Evolutionary conservation across 1,140 invertebrate species (phyloP), one percentile per base, ranked within the genome.

Genomic region (Pseudomyrmex flavicornis): DNA sequence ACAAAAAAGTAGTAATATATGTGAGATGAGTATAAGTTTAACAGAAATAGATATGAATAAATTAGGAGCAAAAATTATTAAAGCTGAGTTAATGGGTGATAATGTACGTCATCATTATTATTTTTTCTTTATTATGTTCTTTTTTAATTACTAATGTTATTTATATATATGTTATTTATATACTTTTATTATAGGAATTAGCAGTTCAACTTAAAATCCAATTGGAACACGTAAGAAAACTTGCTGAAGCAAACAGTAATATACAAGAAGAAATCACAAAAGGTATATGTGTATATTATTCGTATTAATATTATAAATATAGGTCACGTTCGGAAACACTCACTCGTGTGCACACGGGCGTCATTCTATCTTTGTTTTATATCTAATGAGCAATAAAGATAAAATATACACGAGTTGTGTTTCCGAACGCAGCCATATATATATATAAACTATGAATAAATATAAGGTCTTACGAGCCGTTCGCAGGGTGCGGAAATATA

Each of bases 81-180:
- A 98, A 95, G 98, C 98, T 46, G 98, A 99, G 95, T 96, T 98
- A 84, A 96, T 98, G 95, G 98, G 98, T 58, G 96, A 99, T 93
- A 93, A 92, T 72, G 96, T 96, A 89, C 91, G 92, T 88, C 83
- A 68, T 22, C 59, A 70, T 65, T 68, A 70, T 50, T n/a, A 35
- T 66, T 70, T 2, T 50, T 76, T 77, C 72, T 46, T 52, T 56
- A 63, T 44, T 52, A 52, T 0, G 44, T 48, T 52, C 13, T 17
- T 59, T 20, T 59, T 50, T n/a, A 44, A 63, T 79, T 59, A 35
- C 63, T 20, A 10, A 68, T 72, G 58, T 70, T 63, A 76, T 88
- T 91, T 79, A 88, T 91, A 2, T 22, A 22, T 22, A 22, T 22
- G 20, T 22, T 22, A 22, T 22, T 22, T 22, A 22, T 22, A 22